phyloP scores from a whole-genome alignment of 1,140 invertebrate genomes.

The Oncopeltus fasciatus region DNA sequence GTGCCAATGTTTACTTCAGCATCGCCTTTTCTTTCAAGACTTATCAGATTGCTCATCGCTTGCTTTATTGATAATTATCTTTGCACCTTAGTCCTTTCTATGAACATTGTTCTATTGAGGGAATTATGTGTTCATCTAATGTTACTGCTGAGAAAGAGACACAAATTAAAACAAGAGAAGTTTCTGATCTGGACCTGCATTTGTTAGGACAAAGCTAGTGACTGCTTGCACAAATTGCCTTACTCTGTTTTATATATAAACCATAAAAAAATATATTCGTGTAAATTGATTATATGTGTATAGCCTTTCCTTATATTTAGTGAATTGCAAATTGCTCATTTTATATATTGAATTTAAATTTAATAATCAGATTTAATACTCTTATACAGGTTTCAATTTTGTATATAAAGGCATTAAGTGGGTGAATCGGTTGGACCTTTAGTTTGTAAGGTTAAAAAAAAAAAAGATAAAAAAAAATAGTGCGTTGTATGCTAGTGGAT shows the following conservation, averaged over 20 bases:
- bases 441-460: not conserved
- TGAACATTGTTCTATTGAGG: not conserved
- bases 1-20: not conserved
- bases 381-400: not conserved
- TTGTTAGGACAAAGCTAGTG: not conserved
- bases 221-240: slow-evolving; percentile 8
- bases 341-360: slow-evolving; percentile 1
- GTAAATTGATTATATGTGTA: not conserved
- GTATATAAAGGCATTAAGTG: not conserved
- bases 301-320: slow-evolving; percentile 5
- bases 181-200: not conserved
- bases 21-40: not conserved
- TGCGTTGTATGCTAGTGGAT: too few species aligned
- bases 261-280: not conserved
- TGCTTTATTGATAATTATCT: not conserved
- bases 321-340: slow-evolving; percentile 6
- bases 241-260: slow-evolving; percentile 6
- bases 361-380: not conserved
- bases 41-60: not conserved
- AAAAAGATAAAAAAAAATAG: too few species aligned
- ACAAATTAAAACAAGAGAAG: not conserved
- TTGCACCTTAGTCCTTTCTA: too few species aligned
- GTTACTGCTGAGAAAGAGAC: not conserved
- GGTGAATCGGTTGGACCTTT: slow-evolving; percentile 2
- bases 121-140: not conserved